Evolutionary conservation across 2,888 invertebrate species (phyloP).

Genomic region (Lamellibrachia satsuma): DNA sequence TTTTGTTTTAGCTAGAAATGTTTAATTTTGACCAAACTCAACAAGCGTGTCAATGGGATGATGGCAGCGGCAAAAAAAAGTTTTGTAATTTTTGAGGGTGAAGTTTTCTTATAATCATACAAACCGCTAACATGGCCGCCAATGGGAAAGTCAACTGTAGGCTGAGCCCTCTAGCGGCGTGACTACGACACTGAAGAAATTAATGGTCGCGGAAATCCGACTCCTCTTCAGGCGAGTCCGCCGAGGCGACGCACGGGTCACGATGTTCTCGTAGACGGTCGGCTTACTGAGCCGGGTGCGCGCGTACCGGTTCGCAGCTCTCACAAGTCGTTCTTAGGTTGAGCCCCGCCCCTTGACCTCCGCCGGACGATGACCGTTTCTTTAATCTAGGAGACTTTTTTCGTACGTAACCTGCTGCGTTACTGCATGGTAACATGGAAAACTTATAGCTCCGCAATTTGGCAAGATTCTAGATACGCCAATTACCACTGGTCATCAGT

Average conservation of each 20-base stretch:
- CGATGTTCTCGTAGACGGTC: background rate
- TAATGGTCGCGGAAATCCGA: background rate
- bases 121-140: too few relatives aligned
- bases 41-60: too few relatives aligned
- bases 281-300: background rate
- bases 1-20: too few relatives aligned
- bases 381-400: background rate
- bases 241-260: background rate
- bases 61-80: too few relatives aligned
- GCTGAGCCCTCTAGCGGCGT: background rate
- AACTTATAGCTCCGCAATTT: too few relatives aligned
- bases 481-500: too few relatives aligned
- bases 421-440: too few relatives aligned
- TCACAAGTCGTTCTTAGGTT: background rate
- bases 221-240: background rate
- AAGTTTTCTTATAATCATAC: too few relatives aligned
- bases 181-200: background rate
- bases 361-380: background rate
- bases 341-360: background rate
- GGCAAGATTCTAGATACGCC: too few relatives aligned
- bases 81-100: too few relatives aligned
- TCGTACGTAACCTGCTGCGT: background rate
- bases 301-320: background rate
- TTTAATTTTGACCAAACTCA: too few relatives aligned
- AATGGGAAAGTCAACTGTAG: too few relatives aligned